Evolutionary conservation across 2,888 invertebrate genomes (phyloP).

Genomic region (Eubasilissa splendida): DNA sequence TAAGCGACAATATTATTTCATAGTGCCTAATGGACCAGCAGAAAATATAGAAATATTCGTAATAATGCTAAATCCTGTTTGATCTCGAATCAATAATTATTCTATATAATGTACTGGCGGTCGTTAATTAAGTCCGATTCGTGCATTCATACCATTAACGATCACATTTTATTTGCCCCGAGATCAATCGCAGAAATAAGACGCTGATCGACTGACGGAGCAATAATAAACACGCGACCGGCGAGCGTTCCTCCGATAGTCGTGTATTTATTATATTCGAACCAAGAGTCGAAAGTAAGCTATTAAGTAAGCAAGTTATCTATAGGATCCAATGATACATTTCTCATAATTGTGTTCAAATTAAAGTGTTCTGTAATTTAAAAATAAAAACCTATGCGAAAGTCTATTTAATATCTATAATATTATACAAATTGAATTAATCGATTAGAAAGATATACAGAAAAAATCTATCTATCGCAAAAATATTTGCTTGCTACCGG

Average conservation of each 20-base stretch:
- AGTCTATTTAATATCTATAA: no score
- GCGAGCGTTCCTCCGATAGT: background rate
- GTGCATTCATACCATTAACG: slow-evolving; percentile 36
- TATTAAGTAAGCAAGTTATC: no score
- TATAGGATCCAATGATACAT: no score
- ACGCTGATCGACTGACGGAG: slow-evolving; percentile 12
- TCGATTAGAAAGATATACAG: no score
- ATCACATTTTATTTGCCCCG: slow-evolving; percentile 44
- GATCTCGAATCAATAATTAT: slow-evolving; percentile 17
- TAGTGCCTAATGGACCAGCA: background rate
- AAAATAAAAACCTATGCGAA: no score
- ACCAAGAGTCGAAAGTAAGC: no score
- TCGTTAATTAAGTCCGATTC: slow-evolving; percentile 32
- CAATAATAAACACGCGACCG: slow-evolving; percentile 9
- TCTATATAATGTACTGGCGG: slow-evolving; percentile 30
- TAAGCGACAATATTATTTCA: slow-evolving; percentile 15
- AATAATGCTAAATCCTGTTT: slow-evolving; percentile 9
- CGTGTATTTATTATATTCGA: no score
- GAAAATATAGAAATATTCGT: background rate
- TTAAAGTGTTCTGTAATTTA: no score
- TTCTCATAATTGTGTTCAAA: no score
- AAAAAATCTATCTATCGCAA: no score
- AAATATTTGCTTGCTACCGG: no score
- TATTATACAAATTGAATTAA: no score
- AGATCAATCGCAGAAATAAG: slow-evolving; percentile 44